A percentile compares a stretch with the other conserved stretches of the same genome.
Evolutionary conservation across 1,140 invertebrate species (phyloP).

Genomic region (Drosophila insularis): DNA sequence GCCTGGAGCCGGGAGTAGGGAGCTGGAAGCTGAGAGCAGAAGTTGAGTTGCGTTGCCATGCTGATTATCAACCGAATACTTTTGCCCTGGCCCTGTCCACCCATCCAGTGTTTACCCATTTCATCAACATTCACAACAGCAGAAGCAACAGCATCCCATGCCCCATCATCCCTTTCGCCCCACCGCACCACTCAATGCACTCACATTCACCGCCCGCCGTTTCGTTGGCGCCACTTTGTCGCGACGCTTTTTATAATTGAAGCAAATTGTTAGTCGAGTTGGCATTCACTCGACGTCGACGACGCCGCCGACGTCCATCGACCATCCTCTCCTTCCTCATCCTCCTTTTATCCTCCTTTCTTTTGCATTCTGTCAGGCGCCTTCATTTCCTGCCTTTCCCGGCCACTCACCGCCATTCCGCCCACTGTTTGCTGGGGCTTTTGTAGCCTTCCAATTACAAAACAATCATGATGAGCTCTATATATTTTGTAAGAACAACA

Average conservation of each 20-base stretch:
- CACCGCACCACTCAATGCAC: slow-evolving; percentile 28
- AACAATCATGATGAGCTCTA: slow-evolving; percentile 76
- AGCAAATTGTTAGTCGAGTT: slow-evolving; percentile 78
- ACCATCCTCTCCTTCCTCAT: slow-evolving; percentile 10
- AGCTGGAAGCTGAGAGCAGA: neutral
- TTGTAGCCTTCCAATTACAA: slow-evolving; percentile 79
- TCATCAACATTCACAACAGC: slow-evolving; percentile 33
- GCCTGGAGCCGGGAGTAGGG: neutral
- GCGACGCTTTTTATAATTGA: slow-evolving; percentile 81
- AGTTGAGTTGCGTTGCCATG: slow-evolving; percentile 45
- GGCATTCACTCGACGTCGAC: slow-evolving; percentile 61
- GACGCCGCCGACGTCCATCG: neutral
- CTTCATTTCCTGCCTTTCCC: slow-evolving; percentile 31
- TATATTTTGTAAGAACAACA: slow-evolving; percentile 53
- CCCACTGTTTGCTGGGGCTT: slow-evolving; percentile 35
- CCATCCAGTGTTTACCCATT: slow-evolving; percentile 59
- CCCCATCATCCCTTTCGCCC: slow-evolving; percentile 22
- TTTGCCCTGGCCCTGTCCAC: slow-evolving; percentile 32
- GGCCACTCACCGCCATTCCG: neutral
- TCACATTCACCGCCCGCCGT: slow-evolving; percentile 42
- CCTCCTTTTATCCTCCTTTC: neutral
- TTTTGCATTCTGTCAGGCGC: slow-evolving; percentile 57
- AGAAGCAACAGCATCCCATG: slow-evolving; percentile 22
- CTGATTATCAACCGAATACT: slow-evolving; percentile 48
- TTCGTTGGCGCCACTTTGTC: slow-evolving; percentile 76